A percentile compares a stretch with the other conserved stretches of the same genome.
These are phyloP conservation scores for Stenopsyche tienmushanensis DNA, from an alignment of 1,140 invertebrate species.

Conservation along the genomic window DNA sequence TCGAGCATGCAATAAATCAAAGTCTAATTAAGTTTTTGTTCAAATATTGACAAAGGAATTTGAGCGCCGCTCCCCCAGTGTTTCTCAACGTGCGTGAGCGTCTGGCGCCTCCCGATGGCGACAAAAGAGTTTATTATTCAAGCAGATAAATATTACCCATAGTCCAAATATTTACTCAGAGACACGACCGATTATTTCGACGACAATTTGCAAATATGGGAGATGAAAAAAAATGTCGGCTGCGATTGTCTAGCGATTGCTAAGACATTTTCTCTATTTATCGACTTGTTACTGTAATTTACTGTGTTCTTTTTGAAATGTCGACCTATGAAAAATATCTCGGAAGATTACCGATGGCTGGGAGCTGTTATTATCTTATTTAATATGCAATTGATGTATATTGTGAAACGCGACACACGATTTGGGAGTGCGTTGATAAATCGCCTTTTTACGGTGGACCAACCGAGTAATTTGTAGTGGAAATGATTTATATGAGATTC, in stretches of 20 bases:
- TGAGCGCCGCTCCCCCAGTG: too few species aligned
- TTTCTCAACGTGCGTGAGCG: too few species aligned
- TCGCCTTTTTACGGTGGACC: neutral
- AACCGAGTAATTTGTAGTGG: neutral
- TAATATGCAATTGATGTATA: neutral
- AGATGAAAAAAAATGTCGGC: too few species aligned
- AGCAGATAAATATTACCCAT: too few species aligned
- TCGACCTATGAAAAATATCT: neutral
- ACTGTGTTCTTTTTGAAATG: too few species aligned
- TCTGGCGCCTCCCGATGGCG: too few species aligned
- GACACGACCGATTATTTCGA: too few species aligned
- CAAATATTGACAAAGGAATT: slow-evolving; percentile 11
- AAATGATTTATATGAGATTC: neutral
- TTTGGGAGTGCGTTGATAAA: neutral
- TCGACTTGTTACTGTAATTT: neutral
- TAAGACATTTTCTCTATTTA: too few species aligned
- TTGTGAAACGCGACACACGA: neutral
- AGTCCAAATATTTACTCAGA: too few species aligned
- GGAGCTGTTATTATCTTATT: neutral
- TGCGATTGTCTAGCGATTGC: too few species aligned
- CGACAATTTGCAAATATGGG: too few species aligned
- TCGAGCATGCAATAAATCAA: slow-evolving; percentile 10
- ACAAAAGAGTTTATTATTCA: too few species aligned
- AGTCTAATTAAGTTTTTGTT: slow-evolving; percentile 6
- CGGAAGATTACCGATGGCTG: neutral